Base-by-base conservation (phyloP, 1,140 invertebrate genomes). In the Heliconius melpomene region DNA sequence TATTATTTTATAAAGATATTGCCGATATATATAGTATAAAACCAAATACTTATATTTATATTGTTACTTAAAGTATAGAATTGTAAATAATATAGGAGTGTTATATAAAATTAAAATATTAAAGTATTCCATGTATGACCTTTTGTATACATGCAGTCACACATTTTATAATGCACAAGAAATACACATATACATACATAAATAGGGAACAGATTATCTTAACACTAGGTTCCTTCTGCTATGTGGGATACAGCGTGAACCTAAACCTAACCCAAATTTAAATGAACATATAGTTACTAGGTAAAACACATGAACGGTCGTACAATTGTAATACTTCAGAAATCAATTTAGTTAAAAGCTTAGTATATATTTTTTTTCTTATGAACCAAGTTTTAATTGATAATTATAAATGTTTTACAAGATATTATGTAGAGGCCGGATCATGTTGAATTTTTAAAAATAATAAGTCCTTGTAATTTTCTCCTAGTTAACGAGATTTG, bases 141-240 rank as follows among this genome's bases (percentile, higher is more conserved):
- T 16, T n/a, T 26, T 66, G 9, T 66, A 66, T 66, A 29, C 60
- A 26, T 18, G 26, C 60, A 66, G 60, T 66, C 60, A 16, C 11
- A 11, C 6, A 66, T 66, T 66, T 66, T 66, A 66, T 29, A 29
- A 66, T 66, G 60, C 60, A 66, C 26, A 66, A 66, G 60, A 26
- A 29, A 66, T 66, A 52, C 6, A 52, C 18, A 20, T 7, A 52
- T 18, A 50, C 16, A 52, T 7, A 36, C 6, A 36, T 7, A 7
- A 32, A 32, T 32, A 7, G 6, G 6, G 32, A 32, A 32, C 32
- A 6, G 32, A 32, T 32, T 32, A 6, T 7, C 6, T 7, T 36
- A 36, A 36, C 32, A 36, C 32, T 36, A 36, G 32, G 32, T 36
- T 36, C 32, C 32, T 36, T 32, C 29, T 36, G 32, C 32, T 36